Evolutionary conservation across 2,113 vertebrate genomes (phyloP).

Genomic region (Ciconia maguari): DNA sequence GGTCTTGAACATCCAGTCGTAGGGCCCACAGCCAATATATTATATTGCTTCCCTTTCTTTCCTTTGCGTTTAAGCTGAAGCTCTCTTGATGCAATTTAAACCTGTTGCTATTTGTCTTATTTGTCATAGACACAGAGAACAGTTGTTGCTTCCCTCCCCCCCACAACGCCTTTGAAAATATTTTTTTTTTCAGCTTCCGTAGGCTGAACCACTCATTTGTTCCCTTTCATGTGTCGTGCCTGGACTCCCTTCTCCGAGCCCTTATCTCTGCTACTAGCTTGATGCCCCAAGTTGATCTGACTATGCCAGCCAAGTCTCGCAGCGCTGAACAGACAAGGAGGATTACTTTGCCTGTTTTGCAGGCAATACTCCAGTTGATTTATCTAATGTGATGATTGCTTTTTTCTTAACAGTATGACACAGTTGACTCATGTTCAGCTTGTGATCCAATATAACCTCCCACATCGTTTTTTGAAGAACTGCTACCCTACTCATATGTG

Average conservation of each 20-base stretch:
- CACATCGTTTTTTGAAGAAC: conserved; percentile 25
- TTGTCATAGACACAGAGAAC: neutral
- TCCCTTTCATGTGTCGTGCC: neutral
- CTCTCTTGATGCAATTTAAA: neutral
- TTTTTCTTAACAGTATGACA: neutral
- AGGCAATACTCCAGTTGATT: neutral
- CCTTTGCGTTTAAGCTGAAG: neutral
- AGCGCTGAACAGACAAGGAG: neutral
- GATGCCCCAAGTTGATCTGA: neutral
- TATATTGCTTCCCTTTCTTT: neutral
- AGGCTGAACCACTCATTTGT: neutral
- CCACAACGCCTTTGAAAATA: neutral
- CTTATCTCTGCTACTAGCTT: neutral
- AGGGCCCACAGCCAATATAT: neutral
- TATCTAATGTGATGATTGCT: conserved; percentile 1
- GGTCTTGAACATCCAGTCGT: neutral
- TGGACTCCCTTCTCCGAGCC: neutral
- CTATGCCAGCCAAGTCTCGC: neutral
- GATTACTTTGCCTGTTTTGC: neutral
- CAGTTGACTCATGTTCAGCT: conserved; percentile 60
- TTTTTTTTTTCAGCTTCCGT: neutral
- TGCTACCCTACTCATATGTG: conserved; percentile 14
- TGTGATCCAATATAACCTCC: conserved; percentile 60
- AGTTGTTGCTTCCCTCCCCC: neutral
- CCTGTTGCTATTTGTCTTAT: neutral